Conservation (phyloP, 2,888 invertebrate species). For the Scaptomyza reducta region DNA sequence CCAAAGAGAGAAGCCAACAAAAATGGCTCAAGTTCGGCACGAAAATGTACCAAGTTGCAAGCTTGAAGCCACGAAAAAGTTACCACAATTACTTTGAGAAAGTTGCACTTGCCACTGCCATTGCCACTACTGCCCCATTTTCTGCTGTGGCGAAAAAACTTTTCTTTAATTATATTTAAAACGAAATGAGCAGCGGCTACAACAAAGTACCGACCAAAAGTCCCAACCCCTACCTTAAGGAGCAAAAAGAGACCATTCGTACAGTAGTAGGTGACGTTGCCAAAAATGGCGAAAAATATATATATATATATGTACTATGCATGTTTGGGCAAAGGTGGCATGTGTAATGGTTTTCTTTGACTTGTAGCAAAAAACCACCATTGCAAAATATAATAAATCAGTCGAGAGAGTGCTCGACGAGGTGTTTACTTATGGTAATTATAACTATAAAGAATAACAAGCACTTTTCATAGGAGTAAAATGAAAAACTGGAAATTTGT, state of each 20-base stretch:
- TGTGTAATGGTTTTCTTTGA: slow-evolving; percentile 1
- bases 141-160: slow-evolving; percentile 55
- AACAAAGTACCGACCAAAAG: slow-evolving; percentile 4
- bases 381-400: background rate
- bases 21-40: slow-evolving; percentile 37
- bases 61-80: slow-evolving; percentile 57
- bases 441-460: background rate
- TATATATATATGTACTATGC: background rate
- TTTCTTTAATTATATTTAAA: slow-evolving; percentile 79
- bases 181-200: slow-evolving; percentile 68
- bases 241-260: slow-evolving; percentile 20
- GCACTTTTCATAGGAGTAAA: background rate
- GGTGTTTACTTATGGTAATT: background rate
- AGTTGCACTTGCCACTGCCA: slow-evolving; percentile 56
- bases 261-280: slow-evolving; percentile 38
- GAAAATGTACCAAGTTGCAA: slow-evolving; percentile 48
- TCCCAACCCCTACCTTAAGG: slow-evolving; percentile 7
- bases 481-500: background rate
- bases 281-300: slow-evolving; percentile 22
- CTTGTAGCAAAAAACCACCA: background rate
- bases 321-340: background rate
- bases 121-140: slow-evolving; percentile 9
- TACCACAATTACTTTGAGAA: slow-evolving; percentile 77
- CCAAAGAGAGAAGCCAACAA: slow-evolving; percentile 25
- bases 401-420: background rate